A percentile compares a stretch with the other conserved stretches of the same genome.
phyloP scores from a whole-genome alignment of 2,113 vertebrate species.

The Periophthalmus modestus region DNA sequence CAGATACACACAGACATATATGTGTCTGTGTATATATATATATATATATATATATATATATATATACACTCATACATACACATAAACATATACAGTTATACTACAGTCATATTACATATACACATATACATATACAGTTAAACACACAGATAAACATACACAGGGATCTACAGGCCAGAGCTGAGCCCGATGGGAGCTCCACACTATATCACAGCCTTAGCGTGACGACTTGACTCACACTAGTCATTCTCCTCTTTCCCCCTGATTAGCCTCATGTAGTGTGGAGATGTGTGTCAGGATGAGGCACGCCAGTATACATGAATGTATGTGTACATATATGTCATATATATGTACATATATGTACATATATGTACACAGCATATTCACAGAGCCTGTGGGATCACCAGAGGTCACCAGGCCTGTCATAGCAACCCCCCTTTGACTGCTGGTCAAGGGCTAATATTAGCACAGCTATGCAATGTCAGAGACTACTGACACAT shows the following conservation, averaged over 20 bases:
- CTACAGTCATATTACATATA: no score
- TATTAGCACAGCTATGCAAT: conserved; percentile 14
- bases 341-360: neutral
- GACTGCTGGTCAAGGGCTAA: conserved; percentile 35
- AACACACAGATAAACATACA: no score
- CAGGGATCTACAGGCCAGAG: conserved; percentile 59
- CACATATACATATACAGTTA: no score
- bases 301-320: conserved; percentile 1
- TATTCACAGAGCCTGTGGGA: conserved; percentile 32
- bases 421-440: conserved; percentile 21
- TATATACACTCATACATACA: no score
- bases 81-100: no score
- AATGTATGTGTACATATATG: neutral
- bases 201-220: conserved; percentile 57
- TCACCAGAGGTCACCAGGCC: conserved; percentile 31
- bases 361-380: conserved; percentile 14
- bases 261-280: conserved; percentile 54
- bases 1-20: no score
- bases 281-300: conserved; percentile 39
- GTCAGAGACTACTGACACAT: neutral
- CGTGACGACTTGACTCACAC: conserved; percentile 67
- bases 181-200: conserved; percentile 50
- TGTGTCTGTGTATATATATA: no score
- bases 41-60: no score
- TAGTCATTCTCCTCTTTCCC: conserved; percentile 55